These are phyloP conservation scores for Syngnathus floridae DNA, from an alignment of 2,113 vertebrate species.

Conservation along the genomic window DNA sequence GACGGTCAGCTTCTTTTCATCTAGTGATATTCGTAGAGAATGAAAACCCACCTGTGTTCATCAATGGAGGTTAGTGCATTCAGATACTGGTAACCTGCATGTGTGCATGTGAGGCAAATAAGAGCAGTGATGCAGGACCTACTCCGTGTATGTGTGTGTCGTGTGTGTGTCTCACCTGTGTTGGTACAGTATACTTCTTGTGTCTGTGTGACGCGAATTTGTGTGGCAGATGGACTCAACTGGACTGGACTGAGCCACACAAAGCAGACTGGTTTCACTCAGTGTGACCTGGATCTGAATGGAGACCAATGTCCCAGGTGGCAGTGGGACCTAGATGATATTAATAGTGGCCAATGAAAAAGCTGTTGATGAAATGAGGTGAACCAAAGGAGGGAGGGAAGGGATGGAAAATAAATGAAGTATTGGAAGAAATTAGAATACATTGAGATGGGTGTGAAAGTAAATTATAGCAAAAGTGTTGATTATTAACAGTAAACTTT, in stretches of 20 bases:
- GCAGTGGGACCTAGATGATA: constrained; percentile 74
- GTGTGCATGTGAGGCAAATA: constrained; percentile 12
- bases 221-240: constrained; percentile 42
- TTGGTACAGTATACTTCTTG: constrained; percentile 21
- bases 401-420: constrained; percentile 36
- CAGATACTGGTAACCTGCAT: constrained; percentile 21
- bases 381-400: constrained; percentile 45
- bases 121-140: constrained; percentile 51
- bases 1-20: constrained; percentile 9
- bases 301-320: constrained; percentile 73
- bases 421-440: constrained; percentile 37
- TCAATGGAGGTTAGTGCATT: constrained; percentile 34
- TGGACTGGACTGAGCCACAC: constrained; percentile 44
- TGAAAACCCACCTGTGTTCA: constrained; percentile 43
- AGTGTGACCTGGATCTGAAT: constrained; percentile 71
- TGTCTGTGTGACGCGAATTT: constrained; percentile 40
- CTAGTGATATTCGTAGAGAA: constrained; percentile 20
- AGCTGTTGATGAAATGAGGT: constrained; percentile 56
- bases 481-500: background rate
- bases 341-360: constrained; percentile 78
- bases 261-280: constrained; percentile 53
- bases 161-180: constrained; percentile 28
- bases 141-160: constrained; percentile 9
- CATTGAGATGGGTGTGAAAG: constrained; percentile 32
- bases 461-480: constrained; percentile 3